Percentiles rank a stretch among this genome's conserved stretches.
Conservation (phyloP, 92 coral and sea anemone species). For the Bergia puertoricense region DNA sequence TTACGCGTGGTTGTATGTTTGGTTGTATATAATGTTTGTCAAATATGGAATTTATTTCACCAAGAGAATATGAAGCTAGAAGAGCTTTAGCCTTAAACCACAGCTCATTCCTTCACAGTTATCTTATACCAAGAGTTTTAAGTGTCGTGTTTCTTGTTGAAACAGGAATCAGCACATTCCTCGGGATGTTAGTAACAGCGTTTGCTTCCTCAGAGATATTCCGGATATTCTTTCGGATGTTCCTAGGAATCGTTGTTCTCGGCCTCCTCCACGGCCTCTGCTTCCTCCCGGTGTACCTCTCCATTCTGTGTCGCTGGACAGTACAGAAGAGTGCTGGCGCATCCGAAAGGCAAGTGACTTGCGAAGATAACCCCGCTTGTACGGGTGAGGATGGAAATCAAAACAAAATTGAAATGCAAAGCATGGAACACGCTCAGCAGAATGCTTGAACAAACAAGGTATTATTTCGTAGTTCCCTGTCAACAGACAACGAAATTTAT, state of each 20-base stretch:
- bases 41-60: too few relatives aligned
- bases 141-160: neutral
- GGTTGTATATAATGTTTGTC: too few relatives aligned
- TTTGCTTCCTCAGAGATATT: slow-evolving; percentile 75
- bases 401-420: neutral
- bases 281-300: slow-evolving; percentile 72
- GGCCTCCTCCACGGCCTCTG: slow-evolving; percentile 77
- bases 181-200: slow-evolving; percentile 63
- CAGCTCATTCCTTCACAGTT: too few relatives aligned
- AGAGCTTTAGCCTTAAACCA: neutral
- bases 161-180: slow-evolving; percentile 69
- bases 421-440: slow-evolving; percentile 22
- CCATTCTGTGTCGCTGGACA: slow-evolving; percentile 57
- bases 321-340: neutral
- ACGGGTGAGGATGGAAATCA: neutral
- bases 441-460: neutral
- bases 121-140: neutral
- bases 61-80: too few relatives aligned
- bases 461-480: too few relatives aligned
- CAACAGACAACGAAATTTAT: too few relatives aligned
- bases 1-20: too few relatives aligned
- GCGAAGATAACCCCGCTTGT: neutral
- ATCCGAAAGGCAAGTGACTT: neutral
- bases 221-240: slow-evolving; percentile 75
- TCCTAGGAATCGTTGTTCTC: slow-evolving; percentile 68